phyloP scores from a whole-genome alignment of 2,113 vertebrate genomes.

The Cathartes aura region DNA sequence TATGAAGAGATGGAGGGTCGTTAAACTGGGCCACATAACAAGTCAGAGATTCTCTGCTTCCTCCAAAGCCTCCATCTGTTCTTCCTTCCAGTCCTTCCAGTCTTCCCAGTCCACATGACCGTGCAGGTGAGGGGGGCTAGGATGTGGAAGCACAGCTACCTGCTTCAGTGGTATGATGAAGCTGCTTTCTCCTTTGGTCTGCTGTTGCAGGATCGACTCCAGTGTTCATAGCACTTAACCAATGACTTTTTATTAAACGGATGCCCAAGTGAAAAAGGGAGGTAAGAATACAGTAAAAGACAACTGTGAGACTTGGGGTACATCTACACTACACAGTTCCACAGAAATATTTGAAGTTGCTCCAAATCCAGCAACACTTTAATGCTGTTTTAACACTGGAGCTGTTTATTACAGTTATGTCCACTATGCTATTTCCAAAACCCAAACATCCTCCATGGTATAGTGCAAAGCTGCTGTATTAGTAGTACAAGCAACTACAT shows the following conservation, averaged over 20 bases:
- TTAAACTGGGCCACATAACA: not conserved
- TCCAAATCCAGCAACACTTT: not conserved
- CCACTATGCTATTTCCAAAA: not conserved
- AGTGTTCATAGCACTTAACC: not conserved
- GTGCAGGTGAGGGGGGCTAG: not conserved
- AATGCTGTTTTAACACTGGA: rapidly evolving
- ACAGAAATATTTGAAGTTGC: not conserved
- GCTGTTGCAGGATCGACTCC: not conserved
- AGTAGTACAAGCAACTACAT: not conserved
- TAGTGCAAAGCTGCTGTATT: not conserved
- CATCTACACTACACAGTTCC: not conserved
- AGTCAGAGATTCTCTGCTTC: not conserved
- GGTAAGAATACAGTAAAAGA: not conserved
- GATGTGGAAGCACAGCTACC: not conserved
- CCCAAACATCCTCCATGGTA: not conserved
- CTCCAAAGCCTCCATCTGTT: not conserved
- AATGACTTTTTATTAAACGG: not conserved
- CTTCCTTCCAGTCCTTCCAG: not conserved
- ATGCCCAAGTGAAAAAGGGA: not conserved
- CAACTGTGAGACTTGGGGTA: not conserved
- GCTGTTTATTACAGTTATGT: not conserved
- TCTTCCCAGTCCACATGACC: not conserved
- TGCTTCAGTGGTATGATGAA: not conserved
- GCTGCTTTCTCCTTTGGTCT: not conserved
- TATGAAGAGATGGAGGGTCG: not conserved